Evolutionary conservation across 2,113 vertebrate genomes (phyloP), one percentile per base, ranked within the genome.

Genomic region (Callospermophilus lateralis): DNA sequence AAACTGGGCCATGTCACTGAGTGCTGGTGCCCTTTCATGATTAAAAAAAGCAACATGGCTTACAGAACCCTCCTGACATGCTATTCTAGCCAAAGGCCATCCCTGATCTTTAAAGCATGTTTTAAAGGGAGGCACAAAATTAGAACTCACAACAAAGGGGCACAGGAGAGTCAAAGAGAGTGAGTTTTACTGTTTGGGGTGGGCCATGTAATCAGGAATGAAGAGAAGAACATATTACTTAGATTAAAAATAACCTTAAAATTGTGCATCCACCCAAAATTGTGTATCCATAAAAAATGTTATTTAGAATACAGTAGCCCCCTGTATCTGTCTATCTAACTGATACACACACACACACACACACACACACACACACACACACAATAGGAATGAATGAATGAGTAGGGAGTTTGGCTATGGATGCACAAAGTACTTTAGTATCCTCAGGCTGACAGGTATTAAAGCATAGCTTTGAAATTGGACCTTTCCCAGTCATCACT

Each of bases 1-100:
- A 97, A 97, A 92, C 63, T 94, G 84, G 81, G 77, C 67, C 77
- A 81, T 68, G 55, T 80, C 81, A 90, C 53, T 94, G 78, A 84
- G 48, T 92, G 67, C n/a, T 84, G n/a, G 73, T 90, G 78, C 74
- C 78, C 93, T 95, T 92, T 90, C 77, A 81, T 78, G 96, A 94
- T 68, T 85, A 85, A 95, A 91, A 90, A 96, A 84, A 94, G 73
- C 39, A 89, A 92, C 37, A 63, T 37, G 72, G 67, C 61, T 94
- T 37, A 84, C 0, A 78, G 58, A 93, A 84, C 39, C 45, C 32
- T 94, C 17, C 12, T 72, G 67, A 89, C 34, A 92, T 85, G 45
- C 2, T 63, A 70, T 61, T 96, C 61, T 70, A 85, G 73, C 20
- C 73, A 94, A 80, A 95, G 86, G 93, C 53, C 73, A 95, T 81